Evolutionary conservation across 1,140 invertebrate genomes (phyloP), one percentile per base, ranked within the genome.

Genomic region (Drosophila biarmipes): DNA sequence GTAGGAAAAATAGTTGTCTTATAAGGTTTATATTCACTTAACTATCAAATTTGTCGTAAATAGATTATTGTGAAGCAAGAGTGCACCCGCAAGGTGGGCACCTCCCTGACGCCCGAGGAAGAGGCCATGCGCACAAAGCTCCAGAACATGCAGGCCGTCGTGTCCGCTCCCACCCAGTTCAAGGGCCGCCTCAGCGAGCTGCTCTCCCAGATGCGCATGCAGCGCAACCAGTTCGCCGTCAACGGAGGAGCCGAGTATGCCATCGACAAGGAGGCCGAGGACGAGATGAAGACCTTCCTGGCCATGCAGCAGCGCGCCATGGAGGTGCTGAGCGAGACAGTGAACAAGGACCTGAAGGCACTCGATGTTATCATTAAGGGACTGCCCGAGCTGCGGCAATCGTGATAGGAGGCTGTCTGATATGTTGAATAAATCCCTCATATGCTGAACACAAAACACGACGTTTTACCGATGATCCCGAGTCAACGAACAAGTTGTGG

Each of bases 101-200:
- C 96, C 34, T 95, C 97, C 0, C 93, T 99, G 12, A 95, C 96
- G 81, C 96, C 96, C 0, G 97, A 98, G 75, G 98, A 99, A 92
- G 98, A 99, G 93, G 94, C 95, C 14, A 92, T 98, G 15, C 94
- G 96, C 45, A 96, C 96, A 15, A 95, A 96, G 78, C 93, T 99
- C 11, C 97, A 98, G 92, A 95, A 95, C 48, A 94, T 98, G 91
- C 95, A 97, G 53, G 94, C 95, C 0, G 96, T 98, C 86, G 94
- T 99, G 2, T 96, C 97, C 72, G 96, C 97, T 11, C 98, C 98
- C 11, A 98, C 97, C 51, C 96, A 98, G 84, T 98, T 97, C 79
- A 98, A 98, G 95, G 96, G 97, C 38, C 95, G 97, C 71, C 94
- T 99, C 29, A 98, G 97, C 90, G 98, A 98, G 93, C 93, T 99